Evolutionary conservation across 30 jellyfish, hydroid and myxozoan genomes (phyloP), one percentile per base, ranked within the genome.

Genomic region (Hydractinia echinata): DNA sequence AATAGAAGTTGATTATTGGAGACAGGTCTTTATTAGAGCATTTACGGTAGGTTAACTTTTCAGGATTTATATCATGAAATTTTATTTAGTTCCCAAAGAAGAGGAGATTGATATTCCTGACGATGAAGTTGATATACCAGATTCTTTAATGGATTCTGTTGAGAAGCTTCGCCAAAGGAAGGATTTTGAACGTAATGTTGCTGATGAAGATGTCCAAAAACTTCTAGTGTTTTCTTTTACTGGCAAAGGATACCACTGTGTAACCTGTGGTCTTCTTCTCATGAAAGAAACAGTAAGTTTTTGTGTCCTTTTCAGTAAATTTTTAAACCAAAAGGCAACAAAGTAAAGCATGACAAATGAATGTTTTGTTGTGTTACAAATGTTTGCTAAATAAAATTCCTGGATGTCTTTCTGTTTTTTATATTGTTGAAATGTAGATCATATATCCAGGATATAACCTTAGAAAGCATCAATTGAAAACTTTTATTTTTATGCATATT

Each of bases 181-280:
- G 15, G 94, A 93, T 44, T 83, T 93, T 68, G 96, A 93, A 53
- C 82, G 99, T 48, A 93, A 93, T 71, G 94, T 93, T 68, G 96
- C 99, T 15, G 99, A 93, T 76, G 95, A 93, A 77, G 99, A 93
- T 81, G 95, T 93, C 66, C 95, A 84, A 70, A 93, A 93, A 72
- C 85, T 93, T n/a, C 79, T 88, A 4, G 88, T 88, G 8, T 93
- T 93, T 54, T 88, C 88, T 55, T 93, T 73, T 73, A 91, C 80
- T 82, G 98, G 98, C 51, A 85, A 92, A 82, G 87, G 74, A 10
- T 87, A 82, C 89, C 76, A 61, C 14, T 92, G 98, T 53, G 86
- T 54, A 16, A 77, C 85, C 5, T 77, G 85, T 77, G 85, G 85
- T 8, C 39, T 66, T 49, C 51, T 77, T 5, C 55, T 77, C 10